Conservation (phyloP, 2,113 vertebrate genomes). For the Pterocles orientalis region DNA sequence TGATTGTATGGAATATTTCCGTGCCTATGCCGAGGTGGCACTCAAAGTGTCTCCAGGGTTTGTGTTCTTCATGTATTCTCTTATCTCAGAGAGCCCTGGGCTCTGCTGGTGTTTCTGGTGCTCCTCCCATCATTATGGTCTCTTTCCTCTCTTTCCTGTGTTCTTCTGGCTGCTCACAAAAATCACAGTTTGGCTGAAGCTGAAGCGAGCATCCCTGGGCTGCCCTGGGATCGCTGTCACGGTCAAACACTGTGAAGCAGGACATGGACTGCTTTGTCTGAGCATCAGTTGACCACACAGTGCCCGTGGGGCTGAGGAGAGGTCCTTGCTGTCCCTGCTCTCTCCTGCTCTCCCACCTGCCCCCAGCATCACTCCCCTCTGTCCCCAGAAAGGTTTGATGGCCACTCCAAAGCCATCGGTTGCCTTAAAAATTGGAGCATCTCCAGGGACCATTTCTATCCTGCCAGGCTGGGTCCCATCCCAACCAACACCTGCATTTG, state of each 20-base stretch:
- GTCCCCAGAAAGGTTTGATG: not conserved
- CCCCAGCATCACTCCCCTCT: not conserved
- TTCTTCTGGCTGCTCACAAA: not conserved
- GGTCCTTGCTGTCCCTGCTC: no score
- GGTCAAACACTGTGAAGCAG: not conserved
- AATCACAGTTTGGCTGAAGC: accelerated
- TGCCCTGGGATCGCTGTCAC: not conserved
- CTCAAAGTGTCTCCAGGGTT: not conserved
- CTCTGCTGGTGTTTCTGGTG: not conserved
- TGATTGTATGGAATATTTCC: not conserved
- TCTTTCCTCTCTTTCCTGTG: not conserved
- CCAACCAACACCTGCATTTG: not conserved
- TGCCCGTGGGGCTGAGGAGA: accelerated
- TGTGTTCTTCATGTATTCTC: not conserved
- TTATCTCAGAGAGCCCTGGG: not conserved
- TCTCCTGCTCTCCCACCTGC: not conserved
- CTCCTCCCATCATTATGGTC: not conserved
- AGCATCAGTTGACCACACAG: not conserved
- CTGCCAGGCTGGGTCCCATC: not conserved
- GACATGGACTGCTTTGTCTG: accelerated
- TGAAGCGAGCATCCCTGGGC: not conserved
- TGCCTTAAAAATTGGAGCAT: not conserved
- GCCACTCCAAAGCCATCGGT: not conserved
- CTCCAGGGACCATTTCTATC: not conserved
- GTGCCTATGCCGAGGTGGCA: no score